Evolutionary conservation across 2,888 invertebrate genomes (phyloP).

Genomic region (Scrobipalpa costella): DNA sequence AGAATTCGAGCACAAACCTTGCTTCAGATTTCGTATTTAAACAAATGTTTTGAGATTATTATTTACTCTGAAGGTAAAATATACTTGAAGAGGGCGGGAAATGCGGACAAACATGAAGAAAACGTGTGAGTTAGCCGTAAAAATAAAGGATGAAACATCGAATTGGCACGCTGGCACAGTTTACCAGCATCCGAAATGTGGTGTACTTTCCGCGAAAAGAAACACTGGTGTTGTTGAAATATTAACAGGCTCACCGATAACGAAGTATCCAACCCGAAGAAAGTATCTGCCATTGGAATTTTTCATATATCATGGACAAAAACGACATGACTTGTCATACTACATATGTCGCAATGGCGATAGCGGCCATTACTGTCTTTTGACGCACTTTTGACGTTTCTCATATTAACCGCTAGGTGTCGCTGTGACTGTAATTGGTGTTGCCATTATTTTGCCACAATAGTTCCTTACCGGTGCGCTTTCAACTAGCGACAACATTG

Average conservation of each 20-base stretch:
- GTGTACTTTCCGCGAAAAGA: constrained; percentile 46
- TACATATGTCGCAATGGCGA: constrained; percentile 74
- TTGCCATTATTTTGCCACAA: constrained; percentile 18
- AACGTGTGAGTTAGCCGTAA: neutral
- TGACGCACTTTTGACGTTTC: too few relatives aligned
- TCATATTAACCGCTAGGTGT: constrained; percentile 29
- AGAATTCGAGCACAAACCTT: neutral
- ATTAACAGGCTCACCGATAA: constrained; percentile 84
- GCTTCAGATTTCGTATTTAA: neutral
- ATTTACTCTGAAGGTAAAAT: neutral
- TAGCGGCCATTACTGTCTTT: constrained; percentile 70
- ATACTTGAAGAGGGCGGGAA: neutral
- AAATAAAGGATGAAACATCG: constrained; percentile 37
- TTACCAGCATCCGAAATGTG: constrained; percentile 2
- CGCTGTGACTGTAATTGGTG: constrained; percentile 24
- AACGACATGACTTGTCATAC: constrained; percentile 86
- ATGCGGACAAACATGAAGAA: constrained; percentile 33
- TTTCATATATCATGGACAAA: constrained; percentile 82
- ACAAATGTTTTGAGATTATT: neutral
- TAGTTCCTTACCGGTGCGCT: neutral
- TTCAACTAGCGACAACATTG: neutral
- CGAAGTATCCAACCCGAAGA: constrained; percentile 91
- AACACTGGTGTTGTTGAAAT: constrained; percentile 41
- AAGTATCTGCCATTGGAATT: constrained; percentile 91
- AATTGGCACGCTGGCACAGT: constrained; percentile 31